These are phyloP conservation scores for Polypedilum vanderplanki DNA, from an alignment of 1,140 invertebrate species.

Conservation along the genomic window DNA sequence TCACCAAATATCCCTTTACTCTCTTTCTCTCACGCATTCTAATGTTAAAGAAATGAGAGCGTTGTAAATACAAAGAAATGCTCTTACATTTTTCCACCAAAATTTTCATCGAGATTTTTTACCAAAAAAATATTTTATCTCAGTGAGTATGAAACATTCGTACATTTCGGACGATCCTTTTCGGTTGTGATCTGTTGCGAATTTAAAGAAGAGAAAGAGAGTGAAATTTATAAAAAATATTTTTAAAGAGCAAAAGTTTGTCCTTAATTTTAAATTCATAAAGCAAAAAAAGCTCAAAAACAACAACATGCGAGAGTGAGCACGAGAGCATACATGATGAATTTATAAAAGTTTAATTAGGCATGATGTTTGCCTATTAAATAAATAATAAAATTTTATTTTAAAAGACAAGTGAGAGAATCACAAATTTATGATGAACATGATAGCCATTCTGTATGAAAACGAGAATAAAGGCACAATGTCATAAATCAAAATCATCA, in stretches of 20 bases:
- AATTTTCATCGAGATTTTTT: neutral
- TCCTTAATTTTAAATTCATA: no score
- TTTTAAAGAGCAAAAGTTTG: no score
- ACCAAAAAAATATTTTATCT: neutral
- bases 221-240: no score
- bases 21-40: neutral
- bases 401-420: neutral
- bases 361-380: no score
- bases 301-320: no score
- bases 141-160: constrained; percentile 10
- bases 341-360: no score
- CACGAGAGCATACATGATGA: no score
- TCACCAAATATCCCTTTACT: neutral
- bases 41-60: neutral
- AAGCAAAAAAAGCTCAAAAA: no score
- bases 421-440: constrained; percentile 13
- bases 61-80: neutral
- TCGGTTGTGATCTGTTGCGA: no score
- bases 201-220: no score
- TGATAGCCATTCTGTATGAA: neutral
- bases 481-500: constrained; percentile 13
- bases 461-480: neutral
- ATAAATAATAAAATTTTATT: no score
- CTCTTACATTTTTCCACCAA: neutral
- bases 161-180: neutral